These are phyloP conservation scores for Archips crataeganus DNA, from an alignment of 2,888 invertebrate species.

Conservation along the genomic window DNA sequence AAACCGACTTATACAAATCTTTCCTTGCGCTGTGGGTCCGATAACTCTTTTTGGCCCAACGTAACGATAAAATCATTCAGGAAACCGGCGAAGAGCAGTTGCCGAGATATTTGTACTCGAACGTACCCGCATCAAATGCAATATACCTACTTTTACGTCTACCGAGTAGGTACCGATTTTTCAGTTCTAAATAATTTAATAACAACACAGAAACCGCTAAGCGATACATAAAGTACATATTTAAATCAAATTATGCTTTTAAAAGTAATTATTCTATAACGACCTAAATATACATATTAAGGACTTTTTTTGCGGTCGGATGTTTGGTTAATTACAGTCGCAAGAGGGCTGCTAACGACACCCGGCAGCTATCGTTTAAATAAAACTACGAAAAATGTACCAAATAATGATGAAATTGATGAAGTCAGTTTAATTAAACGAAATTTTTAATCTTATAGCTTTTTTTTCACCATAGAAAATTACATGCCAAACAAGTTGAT, in stretches of 20 bases:
- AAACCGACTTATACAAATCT: conserved; percentile 14
- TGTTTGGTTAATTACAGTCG: conserved; percentile 22
- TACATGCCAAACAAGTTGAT: no score
- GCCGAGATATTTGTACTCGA: conserved; percentile 19
- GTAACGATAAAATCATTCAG: conserved; percentile 30
- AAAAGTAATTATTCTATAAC: conserved; percentile 23
- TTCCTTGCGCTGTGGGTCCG: conserved; percentile 8
- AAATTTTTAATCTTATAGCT: background rate
- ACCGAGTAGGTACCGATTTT: background rate
- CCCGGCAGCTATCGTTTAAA: background rate
- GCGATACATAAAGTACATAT: background rate
- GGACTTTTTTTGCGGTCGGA: conserved; percentile 4
- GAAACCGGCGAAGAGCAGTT: conserved; percentile 13
- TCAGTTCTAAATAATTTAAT: conserved; percentile 13
- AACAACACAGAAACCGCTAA: background rate
- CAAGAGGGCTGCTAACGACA: conserved; percentile 8
- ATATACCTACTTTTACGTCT: conserved; percentile 4
- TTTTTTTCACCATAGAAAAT: no score
- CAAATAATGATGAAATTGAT: background rate
- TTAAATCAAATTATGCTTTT: conserved; percentile 11
- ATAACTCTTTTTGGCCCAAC: conserved; percentile 28
- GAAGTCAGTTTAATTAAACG: no score
- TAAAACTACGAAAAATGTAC: background rate
- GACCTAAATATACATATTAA: conserved; percentile 20
- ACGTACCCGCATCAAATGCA: conserved; percentile 28